phyloP scores from a whole-genome alignment of 2,888 invertebrate species.

The Trilocha varians region DNA sequence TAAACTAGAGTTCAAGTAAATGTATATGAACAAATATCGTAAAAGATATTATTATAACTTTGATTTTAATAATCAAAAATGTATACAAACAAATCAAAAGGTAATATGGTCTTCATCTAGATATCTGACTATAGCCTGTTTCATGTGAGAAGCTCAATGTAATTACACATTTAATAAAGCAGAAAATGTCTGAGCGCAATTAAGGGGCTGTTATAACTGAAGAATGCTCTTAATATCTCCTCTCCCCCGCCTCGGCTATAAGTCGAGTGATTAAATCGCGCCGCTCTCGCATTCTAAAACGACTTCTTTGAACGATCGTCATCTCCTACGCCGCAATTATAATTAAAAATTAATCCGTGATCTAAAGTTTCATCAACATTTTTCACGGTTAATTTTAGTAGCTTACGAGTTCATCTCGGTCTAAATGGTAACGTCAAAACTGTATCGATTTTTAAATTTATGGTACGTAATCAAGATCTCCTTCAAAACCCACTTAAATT shows the following conservation, averaged over 20 bases:
- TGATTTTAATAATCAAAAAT: too few relatives aligned
- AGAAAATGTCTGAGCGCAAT: conserved; percentile 56
- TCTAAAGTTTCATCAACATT: conserved; percentile 35
- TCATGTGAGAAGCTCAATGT: conserved; percentile 1
- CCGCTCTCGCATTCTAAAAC: conserved; percentile 54
- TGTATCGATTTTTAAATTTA: too few relatives aligned
- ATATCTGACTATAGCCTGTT: not conserved
- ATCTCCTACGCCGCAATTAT: conserved; percentile 52
- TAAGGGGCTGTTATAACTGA: conserved; percentile 57
- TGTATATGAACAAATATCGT: too few relatives aligned
- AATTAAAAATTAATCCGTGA: conserved; percentile 64
- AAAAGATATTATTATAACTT: too few relatives aligned
- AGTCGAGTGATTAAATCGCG: conserved; percentile 60
- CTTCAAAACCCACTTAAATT: too few relatives aligned
- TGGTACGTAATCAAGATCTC: not conserved
- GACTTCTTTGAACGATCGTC: conserved; percentile 34
- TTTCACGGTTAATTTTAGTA: conserved; percentile 31
- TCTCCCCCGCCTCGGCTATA: conserved; percentile 44
- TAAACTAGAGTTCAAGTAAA: too few relatives aligned
- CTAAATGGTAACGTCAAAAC: too few relatives aligned
- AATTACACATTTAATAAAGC: conserved; percentile 43
- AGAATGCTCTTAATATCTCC: conserved; percentile 57
- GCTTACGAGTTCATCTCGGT: too few relatives aligned
- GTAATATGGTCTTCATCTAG: not conserved
- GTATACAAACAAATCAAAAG: too few relatives aligned